Conservation (phyloP, 2,113 vertebrate species). For the Triplophysa siluroides region DNA sequence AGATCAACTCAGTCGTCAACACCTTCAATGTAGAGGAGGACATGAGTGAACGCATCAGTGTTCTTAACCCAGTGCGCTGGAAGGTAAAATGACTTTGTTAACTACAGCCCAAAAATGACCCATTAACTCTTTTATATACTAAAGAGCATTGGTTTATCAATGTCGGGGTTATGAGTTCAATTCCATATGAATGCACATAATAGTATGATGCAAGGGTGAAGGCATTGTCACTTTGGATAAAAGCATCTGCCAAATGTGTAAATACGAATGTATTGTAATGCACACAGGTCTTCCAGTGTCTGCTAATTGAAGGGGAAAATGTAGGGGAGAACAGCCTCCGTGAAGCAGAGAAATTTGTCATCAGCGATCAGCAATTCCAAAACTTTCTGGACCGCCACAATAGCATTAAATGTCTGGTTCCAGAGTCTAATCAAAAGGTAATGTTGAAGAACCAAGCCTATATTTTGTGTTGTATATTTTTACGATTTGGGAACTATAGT, state of each 20-base stretch:
- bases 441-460: background rate
- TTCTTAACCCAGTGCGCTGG: constrained; percentile 89
- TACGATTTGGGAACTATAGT: background rate
- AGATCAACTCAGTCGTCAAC: constrained; percentile 95
- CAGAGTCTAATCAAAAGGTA: constrained; percentile 94
- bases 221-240: no score
- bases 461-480: constrained; percentile 5
- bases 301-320: constrained; percentile 92
- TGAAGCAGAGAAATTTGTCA: constrained; percentile 85
- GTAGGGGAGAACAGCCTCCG: constrained; percentile 81
- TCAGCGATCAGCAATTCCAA: constrained; percentile 83
- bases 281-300: constrained; percentile 91
- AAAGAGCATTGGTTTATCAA: no score
- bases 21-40: constrained; percentile 89
- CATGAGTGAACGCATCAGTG: constrained; percentile 79
- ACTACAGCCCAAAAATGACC: background rate
- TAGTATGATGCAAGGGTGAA: no score
- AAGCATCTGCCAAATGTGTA: background rate
- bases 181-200: no score
- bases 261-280: background rate
- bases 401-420: constrained; percentile 82
- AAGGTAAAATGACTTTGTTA: constrained; percentile 75
- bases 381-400: constrained; percentile 82
- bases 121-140: no score
- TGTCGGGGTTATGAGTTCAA: no score